Base-by-base conservation (phyloP, 2,888 invertebrate species). In the Troides helena region DNA sequence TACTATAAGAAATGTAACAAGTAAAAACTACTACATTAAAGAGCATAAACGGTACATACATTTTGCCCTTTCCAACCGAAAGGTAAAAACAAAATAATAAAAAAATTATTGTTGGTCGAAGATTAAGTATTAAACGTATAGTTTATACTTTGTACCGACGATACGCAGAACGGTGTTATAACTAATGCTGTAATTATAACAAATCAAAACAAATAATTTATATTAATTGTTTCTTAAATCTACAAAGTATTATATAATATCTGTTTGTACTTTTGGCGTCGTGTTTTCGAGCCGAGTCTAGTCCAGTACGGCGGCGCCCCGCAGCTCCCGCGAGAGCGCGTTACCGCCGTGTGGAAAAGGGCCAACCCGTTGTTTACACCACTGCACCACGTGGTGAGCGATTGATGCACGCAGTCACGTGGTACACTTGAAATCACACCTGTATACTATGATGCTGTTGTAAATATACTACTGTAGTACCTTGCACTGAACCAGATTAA, bases 381-480 rank as follows among this genome's bases (percentile, higher is more conserved):
- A 83, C 71, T 76, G 75, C 78, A 89, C 90, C 91, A 91, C 91
- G 92, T 92, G 91, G 90, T 87, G 80, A 81, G 75, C 76, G 77
- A 77, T 80, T 80, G 78, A 78, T 81, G 85, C 83, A 83, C 80
- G 81, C 77, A 77, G 82, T 90, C 89, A 91, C 91, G 89, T 90
- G 90, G 86, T 78, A 77, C 77, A 82, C 81, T 78, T 81, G 67
- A 79, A 82, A 77, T 78, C 79, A 81, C 80, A 83, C 81, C 80
- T 83, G 80, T 77, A 79, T 78, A 78, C 76, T 78, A 76, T 73
- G 76, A 78, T 75, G 72, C 74, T 74, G 74, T 72, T 77, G 75
- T 74, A 74, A 74, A 69, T 58, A 65, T 72, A 69, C 66, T 71
- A 73, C 73, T 30, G 70, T 69, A 68, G 72, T 74, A 75, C 74